A percentile compares a stretch with the other conserved stretches of the same genome.
phyloP scores from a whole-genome alignment of 2,888 invertebrate genomes.

The Strigamia crassipes region DNA sequence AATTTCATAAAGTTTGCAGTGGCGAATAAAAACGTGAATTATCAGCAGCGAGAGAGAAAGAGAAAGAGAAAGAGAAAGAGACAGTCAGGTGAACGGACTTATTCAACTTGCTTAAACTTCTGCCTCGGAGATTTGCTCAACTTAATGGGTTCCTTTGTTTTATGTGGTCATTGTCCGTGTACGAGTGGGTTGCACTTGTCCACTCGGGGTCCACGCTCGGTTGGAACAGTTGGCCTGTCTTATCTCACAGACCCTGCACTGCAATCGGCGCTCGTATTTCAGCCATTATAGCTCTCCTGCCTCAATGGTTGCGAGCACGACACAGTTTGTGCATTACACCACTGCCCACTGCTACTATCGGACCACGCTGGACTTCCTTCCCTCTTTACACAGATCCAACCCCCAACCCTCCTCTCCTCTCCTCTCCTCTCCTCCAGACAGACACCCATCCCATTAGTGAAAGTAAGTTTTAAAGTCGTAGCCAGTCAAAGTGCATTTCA shows the following conservation, averaged over 20 bases:
- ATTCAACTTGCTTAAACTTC: conserved; percentile 11
- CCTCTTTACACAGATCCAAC: conserved; percentile 20
- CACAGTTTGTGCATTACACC: conserved; percentile 40
- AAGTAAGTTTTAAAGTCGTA: conserved; percentile 39
- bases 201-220: conserved; percentile 41
- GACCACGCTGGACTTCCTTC: conserved; percentile 36
- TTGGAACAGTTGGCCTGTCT: conserved; percentile 40
- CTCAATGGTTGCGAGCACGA: conserved; percentile 39
- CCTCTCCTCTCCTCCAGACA: background rate
- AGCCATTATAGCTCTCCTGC: conserved; percentile 38
- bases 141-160: conserved; percentile 40
- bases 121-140: conserved; percentile 17
- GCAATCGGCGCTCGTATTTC: conserved; percentile 35
- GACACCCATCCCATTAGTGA: conserved; percentile 38
- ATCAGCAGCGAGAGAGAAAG: background rate
- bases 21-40: background rate
- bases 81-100: background rate
- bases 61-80: background rate
- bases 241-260: conserved; percentile 29
- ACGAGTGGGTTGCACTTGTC: conserved; percentile 42
- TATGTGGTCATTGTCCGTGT: conserved; percentile 42
- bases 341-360: conserved; percentile 38
- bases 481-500: conserved; percentile 37
- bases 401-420: background rate
- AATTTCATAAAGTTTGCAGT: conserved; percentile 27